These are phyloP conservation scores for Diacarnus erythraeanus DNA, from an alignment of 37 sponge, comb jelly and placozoan genomes.

Conservation along the genomic window DNA sequence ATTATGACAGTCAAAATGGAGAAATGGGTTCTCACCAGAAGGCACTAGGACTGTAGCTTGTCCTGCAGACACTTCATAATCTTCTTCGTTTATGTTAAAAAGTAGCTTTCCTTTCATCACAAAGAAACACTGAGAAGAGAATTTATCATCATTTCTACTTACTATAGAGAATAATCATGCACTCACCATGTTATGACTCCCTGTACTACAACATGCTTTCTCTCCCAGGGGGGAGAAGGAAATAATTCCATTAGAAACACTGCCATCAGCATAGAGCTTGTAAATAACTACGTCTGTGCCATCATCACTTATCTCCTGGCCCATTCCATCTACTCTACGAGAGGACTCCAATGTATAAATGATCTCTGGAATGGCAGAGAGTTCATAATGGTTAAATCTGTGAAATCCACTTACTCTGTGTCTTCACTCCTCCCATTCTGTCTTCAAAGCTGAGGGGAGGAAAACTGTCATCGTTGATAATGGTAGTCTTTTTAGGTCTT, in stretches of 20 bases:
- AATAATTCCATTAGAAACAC: not conserved
- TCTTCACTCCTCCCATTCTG: not conserved
- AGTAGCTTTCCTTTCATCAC: conserved; percentile 19
- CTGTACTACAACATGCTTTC: not conserved
- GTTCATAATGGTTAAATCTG: no score
- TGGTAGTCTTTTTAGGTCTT: no score
- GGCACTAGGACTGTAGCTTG: not conserved
- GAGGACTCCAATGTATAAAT: not conserved
- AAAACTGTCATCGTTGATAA: not conserved
- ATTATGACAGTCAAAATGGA: no score
- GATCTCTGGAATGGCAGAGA: not conserved
- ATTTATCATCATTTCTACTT: no score
- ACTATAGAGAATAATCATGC: no score
- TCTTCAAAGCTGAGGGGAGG: not conserved
- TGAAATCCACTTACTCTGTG: not conserved
- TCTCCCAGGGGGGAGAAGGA: not conserved
- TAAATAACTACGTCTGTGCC: conserved; percentile 4
- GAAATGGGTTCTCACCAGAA: no score
- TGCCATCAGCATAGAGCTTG: not conserved
- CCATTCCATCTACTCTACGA: not conserved
- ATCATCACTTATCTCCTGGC: not conserved
- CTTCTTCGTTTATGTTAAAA: conserved; percentile 12
- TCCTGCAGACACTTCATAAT: not conserved
- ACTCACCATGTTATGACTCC: not conserved
- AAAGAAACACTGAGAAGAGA: conserved; percentile 6